Conservation (phyloP, 2,797 vertebrate genomes). For the Falco columbarius region DNA sequence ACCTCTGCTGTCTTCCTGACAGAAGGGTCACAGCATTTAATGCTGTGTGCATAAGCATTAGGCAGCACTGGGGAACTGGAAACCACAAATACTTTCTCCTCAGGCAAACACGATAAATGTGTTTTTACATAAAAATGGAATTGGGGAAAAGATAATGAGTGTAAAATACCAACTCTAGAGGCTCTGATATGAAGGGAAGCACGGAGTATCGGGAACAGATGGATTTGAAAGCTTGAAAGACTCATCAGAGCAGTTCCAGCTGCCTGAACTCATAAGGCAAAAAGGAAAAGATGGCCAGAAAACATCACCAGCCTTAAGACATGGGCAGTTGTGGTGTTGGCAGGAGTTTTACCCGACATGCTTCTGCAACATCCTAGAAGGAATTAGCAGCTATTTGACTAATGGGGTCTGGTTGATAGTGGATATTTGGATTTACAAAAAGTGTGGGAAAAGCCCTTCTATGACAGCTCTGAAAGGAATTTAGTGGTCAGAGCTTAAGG, state of each 20-base stretch:
- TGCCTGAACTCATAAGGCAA: background rate
- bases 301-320: background rate
- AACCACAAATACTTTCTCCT: background rate
- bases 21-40: background rate
- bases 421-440: background rate
- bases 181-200: background rate
- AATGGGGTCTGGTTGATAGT: background rate
- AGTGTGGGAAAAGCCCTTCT: background rate
- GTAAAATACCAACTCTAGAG: background rate
- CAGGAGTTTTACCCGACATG: background rate
- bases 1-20: background rate
- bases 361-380: background rate
- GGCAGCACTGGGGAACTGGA: background rate
- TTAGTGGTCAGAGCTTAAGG: background rate
- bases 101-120: background rate
- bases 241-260: background rate
- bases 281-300: background rate
- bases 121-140: background rate
- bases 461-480: background rate
- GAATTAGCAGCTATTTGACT: background rate
- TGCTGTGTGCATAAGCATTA: background rate
- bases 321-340: background rate
- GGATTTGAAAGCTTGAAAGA: background rate
- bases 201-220: background rate
- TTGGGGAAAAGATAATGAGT: background rate